A percentile compares a stretch with the other conserved stretches of the same genome.
These are phyloP conservation scores for Zapus hudsonius DNA, from an alignment of 2,113 vertebrate genomes.

Conservation along the genomic window DNA sequence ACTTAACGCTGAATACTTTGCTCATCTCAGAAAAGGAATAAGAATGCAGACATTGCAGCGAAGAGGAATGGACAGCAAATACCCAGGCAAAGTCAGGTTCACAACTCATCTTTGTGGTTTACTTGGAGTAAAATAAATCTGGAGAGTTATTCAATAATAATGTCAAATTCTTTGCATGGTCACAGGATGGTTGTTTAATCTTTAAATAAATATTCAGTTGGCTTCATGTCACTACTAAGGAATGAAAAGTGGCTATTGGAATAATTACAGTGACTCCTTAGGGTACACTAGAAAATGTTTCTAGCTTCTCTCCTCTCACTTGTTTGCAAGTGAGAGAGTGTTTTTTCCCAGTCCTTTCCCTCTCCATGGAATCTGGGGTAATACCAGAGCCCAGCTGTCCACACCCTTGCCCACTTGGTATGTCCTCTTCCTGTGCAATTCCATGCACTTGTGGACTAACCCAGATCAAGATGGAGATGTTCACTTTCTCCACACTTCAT, in stretches of 20 bases:
- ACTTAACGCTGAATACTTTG: background rate
- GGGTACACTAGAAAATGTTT: background rate
- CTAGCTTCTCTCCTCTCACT: background rate
- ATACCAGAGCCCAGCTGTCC: background rate
- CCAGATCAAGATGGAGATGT: background rate
- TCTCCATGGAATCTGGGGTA: background rate
- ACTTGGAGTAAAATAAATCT: slow-evolving; percentile 26
- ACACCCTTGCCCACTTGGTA: background rate
- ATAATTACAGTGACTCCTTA: background rate
- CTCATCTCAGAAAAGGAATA: background rate
- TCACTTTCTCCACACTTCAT: background rate
- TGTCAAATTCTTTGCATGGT: background rate
- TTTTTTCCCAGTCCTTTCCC: background rate
- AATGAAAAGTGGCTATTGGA: slow-evolving; percentile 19
- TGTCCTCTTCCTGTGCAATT: background rate
- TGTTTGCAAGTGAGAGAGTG: slow-evolving; percentile 26
- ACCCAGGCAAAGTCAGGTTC: slow-evolving; percentile 28
- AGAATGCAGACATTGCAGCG: background rate
- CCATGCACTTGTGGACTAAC: background rate
- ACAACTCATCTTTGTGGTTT: slow-evolving; percentile 46
- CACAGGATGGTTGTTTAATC: slow-evolving; percentile 26
- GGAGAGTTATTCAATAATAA: slow-evolving; percentile 47
- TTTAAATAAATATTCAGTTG: background rate
- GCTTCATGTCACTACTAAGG: slow-evolving; percentile 3
- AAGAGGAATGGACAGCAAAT: background rate